Percentiles rank a stretch among this genome's conserved stretches.
Conservation (phyloP, 2,888 invertebrate genomes). For the Electrophaes corylata region DNA sequence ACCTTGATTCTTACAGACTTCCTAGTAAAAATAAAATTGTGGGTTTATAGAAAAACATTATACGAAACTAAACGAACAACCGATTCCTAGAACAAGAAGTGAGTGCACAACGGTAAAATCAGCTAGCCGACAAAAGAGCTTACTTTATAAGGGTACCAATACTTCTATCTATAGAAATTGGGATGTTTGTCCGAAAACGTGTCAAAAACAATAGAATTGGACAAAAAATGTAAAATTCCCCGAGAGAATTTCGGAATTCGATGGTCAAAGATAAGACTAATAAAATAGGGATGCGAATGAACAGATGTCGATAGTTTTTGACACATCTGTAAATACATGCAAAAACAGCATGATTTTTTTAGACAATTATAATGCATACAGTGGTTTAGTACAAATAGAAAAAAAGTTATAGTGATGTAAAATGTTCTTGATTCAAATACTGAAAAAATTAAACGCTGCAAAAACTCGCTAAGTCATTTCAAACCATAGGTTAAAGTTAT, state of each 20-base stretch:
- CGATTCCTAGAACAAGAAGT: constrained; percentile 33
- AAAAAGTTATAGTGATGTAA: not conserved
- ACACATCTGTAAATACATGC: not conserved
- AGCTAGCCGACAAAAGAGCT: constrained; percentile 43
- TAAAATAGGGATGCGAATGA: constrained; percentile 27
- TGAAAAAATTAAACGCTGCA: not conserved
- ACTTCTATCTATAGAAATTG: constrained; percentile 53
- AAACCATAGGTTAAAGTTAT: not conserved
- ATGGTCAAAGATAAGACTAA: constrained; percentile 37
- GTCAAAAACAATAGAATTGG: constrained; percentile 57
- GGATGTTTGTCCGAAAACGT: constrained; percentile 57
- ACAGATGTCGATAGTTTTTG: constrained; percentile 20
- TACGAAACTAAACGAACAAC: constrained; percentile 5
- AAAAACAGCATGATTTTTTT: not conserved
- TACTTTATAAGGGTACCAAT: constrained; percentile 46
- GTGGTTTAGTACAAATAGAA: too few relatives aligned
- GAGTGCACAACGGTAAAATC: constrained; percentile 41
- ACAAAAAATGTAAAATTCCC: constrained; percentile 50
- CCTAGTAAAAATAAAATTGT: too few relatives aligned
- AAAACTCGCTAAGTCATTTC: too few relatives aligned
- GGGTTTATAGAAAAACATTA: too few relatives aligned
- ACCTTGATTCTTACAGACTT: too few relatives aligned
- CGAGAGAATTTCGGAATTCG: constrained; percentile 37
- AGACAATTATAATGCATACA: too few relatives aligned
- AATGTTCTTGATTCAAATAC: too few relatives aligned